A percentile compares a stretch with the other conserved stretches of the same genome.
These are phyloP conservation scores for Marcusenius ussheri DNA, from an alignment of 2,113 vertebrate species.

Conservation along the genomic window DNA sequence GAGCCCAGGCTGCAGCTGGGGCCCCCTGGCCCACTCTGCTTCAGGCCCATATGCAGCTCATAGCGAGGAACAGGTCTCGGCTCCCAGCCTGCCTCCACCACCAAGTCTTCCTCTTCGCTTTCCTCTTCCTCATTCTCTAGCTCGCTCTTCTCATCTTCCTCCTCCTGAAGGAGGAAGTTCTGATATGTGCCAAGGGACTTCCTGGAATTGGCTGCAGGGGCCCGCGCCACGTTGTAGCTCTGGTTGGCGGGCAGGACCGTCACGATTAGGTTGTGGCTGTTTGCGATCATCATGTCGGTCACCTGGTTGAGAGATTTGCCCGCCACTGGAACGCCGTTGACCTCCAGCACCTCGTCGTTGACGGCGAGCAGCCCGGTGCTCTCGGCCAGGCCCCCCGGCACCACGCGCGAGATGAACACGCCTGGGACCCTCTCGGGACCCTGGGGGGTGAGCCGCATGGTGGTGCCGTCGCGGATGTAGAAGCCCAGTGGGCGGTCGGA, in stretches of 20 bases:
- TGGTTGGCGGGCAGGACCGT: constrained; percentile 92
- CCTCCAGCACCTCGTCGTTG: constrained; percentile 93
- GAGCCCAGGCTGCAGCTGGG: constrained; percentile 54
- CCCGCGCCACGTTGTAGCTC: constrained; percentile 82
- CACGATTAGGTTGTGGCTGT: constrained; percentile 95
- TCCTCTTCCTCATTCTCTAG: constrained; percentile 58
- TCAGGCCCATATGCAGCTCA: constrained; percentile 67
- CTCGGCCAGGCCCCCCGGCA: constrained; percentile 87
- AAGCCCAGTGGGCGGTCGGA: constrained; percentile 89
- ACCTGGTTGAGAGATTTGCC: constrained; percentile 94
- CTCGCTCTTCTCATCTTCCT: neutral
- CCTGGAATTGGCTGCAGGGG: constrained; percentile 44
- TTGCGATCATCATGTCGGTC: constrained; percentile 99
- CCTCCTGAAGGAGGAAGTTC: constrained; percentile 67
- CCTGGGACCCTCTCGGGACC: constrained; percentile 90
- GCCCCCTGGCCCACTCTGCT: constrained; percentile 63
- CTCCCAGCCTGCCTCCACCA: constrained; percentile 72
- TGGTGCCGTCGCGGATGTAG: constrained; percentile 93
- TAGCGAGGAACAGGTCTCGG: constrained; percentile 67
- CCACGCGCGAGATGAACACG: constrained; percentile 85
- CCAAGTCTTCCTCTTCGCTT: constrained; percentile 77
- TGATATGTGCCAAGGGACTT: constrained; percentile 66
- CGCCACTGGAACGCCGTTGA: constrained; percentile 90
- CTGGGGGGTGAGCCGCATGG: constrained; percentile 81
- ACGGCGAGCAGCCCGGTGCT: constrained; percentile 90